phyloP scores from a whole-genome alignment of 1,140 invertebrate species.

The Cotesia glomerata region DNA sequence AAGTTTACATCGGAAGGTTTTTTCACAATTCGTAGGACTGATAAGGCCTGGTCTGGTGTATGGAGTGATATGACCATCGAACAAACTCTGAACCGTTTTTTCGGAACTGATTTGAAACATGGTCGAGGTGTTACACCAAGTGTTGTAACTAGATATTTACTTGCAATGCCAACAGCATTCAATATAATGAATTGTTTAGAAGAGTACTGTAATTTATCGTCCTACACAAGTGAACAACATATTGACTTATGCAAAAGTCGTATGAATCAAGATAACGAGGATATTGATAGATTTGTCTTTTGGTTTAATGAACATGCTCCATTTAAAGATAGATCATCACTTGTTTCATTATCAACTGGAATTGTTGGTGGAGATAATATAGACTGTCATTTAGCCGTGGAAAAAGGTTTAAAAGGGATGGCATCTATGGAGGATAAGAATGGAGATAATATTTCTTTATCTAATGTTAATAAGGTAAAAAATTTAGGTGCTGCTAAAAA shows the following conservation, averaged over 20 bases:
- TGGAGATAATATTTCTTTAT: constrained; percentile 1
- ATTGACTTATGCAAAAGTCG: constrained; percentile 51
- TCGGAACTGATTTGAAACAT: too few relatives aligned
- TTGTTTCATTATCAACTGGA: constrained; percentile 53
- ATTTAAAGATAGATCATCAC: constrained; percentile 39
- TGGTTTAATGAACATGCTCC: constrained; percentile 52
- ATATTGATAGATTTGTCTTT: constrained; percentile 44
- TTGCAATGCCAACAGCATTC: neutral
- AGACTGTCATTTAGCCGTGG: constrained; percentile 52
- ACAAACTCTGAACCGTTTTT: too few relatives aligned
- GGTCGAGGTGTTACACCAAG: constrained; percentile 1
- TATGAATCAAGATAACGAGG: constrained; percentile 49
- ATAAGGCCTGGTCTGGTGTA: too few relatives aligned
- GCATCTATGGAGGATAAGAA: constrained; percentile 15
- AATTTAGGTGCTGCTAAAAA: constrained; percentile 19
- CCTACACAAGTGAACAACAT: constrained; percentile 49
- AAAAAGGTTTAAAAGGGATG: constrained; percentile 42
- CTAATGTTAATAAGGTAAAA: constrained; percentile 22
- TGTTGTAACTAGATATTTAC: constrained; percentile 1
- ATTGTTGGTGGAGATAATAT: constrained; percentile 51
- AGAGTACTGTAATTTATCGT: neutral
- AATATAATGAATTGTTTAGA: constrained; percentile 7
- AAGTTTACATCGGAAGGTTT: too few relatives aligned
- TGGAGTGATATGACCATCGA: too few relatives aligned
- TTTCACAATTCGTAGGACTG: too few relatives aligned